Evolutionary conservation across 2,797 vertebrate genomes (phyloP), one percentile per base, ranked within the genome.

Genomic region (Calcarius lapponicus): DNA sequence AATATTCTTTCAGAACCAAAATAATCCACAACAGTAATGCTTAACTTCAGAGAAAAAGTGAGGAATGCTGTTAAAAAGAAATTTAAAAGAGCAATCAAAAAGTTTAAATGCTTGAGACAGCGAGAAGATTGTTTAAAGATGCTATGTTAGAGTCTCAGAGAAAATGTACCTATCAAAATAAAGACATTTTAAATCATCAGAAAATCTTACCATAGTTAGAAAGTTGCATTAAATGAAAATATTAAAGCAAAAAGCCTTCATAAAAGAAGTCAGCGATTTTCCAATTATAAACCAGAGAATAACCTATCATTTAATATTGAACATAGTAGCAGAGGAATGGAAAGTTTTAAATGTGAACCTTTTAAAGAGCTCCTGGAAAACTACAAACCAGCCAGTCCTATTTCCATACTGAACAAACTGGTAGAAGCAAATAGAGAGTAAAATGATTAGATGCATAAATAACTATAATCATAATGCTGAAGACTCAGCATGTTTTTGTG

Each of bases 381-480:
- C 83, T 85, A 34, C 60, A 76, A 89, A 74, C 72, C 64, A 92
- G 84, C 36, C 89, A 53, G 56, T 45, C 87, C 81, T 76, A 94
- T 94, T 96, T 96, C 81, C 95, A 96, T 95, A 85, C 91, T 83
- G 91, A 92, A 87, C 94, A 91, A 91, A 94, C 91, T 85, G 87
- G 95, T 93, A 89, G 74, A 64, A 91, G 92, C 73, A 94, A 96
- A 94, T 10, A 69, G 73, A 54, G 54, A 76, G 51, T 57, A 81
- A 89, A 92, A 89, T 86, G 11, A 96, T 94, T 79, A 70, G 92
- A 93, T 92, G 78, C 71, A 84, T 79, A 91, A 94, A 70, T 90
- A 95, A 50, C 96, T 94, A 79, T 94, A 92, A 94, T 93, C 86
- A 88, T 61, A 72, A 67, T 31, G 60, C 81, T 94, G 89, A 80